phyloP scores from a whole-genome alignment of 2,113 vertebrate species.

The Chamaea fasciata region DNA sequence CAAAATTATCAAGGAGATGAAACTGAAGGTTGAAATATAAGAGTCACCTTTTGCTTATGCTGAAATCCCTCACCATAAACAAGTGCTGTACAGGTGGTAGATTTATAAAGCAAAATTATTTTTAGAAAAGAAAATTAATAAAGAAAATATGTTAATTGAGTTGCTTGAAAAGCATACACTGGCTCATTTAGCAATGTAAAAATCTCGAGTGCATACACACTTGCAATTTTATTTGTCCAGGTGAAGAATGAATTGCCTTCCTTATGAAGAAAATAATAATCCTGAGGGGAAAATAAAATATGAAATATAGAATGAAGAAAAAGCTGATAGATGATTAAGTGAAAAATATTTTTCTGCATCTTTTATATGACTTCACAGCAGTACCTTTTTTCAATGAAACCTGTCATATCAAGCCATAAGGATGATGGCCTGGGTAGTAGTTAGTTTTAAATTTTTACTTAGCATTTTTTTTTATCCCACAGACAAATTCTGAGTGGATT shows the following conservation, averaged over 20 bases:
- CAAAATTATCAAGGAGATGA: background rate
- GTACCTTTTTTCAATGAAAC: background rate
- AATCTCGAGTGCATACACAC: accelerated
- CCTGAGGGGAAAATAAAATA: background rate
- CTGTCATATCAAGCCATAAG: background rate
- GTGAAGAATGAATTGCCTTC: background rate
- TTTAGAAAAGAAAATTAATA: background rate
- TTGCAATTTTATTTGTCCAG: background rate
- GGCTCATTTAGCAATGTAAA: background rate
- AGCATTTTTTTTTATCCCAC: background rate
- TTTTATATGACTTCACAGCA: background rate
- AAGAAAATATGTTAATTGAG: background rate
- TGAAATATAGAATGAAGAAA: background rate
- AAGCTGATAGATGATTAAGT: background rate
- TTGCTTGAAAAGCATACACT: background rate
- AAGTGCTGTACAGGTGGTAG: background rate
- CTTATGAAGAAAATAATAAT: background rate
- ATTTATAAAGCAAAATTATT: background rate
- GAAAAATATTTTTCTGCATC: background rate
- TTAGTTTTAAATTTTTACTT: background rate
- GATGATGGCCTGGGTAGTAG: background rate
- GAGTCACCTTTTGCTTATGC: background rate
- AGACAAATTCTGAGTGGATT: background rate
- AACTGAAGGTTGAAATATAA: background rate
- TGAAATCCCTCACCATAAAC: background rate